A percentile compares a stretch with the other conserved stretches of the same genome.
phyloP scores from a whole-genome alignment of 2,888 invertebrate genomes.

The Caenorhabditis becei region DNA sequence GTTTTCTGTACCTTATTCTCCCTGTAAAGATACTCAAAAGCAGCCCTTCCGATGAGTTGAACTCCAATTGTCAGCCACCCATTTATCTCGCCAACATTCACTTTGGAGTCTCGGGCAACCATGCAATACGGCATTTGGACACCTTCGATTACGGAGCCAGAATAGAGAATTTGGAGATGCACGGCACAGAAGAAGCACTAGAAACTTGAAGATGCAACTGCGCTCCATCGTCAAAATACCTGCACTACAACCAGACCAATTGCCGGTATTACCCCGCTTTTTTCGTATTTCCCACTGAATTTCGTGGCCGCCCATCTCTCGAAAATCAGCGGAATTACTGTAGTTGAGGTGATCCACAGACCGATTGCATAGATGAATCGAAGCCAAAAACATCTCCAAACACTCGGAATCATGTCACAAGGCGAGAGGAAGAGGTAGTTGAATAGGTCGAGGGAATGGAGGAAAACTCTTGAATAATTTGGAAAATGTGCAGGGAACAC shows the following conservation, averaged over 20 bases:
- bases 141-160: conserved; percentile 21
- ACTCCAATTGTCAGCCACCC: conserved; percentile 16
- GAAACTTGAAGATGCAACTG: background rate
- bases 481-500: background rate
- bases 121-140: conserved; percentile 31
- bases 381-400: conserved; percentile 35
- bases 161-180: conserved; percentile 11
- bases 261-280: background rate
- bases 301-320: conserved; percentile 20
- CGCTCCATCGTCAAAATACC: background rate
- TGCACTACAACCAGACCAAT: background rate
- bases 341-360: conserved; percentile 20
- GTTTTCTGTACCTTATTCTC: conserved; percentile 10
- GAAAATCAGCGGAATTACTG: conserved; percentile 10
- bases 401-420: conserved; percentile 23
- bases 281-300: conserved; percentile 17
- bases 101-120: conserved; percentile 19
- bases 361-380: conserved; percentile 25
- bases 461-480: conserved; percentile 11
- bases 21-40: conserved; percentile 13
- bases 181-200: conserved; percentile 3
- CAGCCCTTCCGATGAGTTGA: conserved; percentile 7
- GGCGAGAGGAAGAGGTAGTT: conserved; percentile 5
- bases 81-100: conserved; percentile 25
- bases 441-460: conserved; percentile 20